Evolutionary conservation across 2,113 vertebrate genomes (phyloP).

Genomic region (Callopanchax toddi): DNA sequence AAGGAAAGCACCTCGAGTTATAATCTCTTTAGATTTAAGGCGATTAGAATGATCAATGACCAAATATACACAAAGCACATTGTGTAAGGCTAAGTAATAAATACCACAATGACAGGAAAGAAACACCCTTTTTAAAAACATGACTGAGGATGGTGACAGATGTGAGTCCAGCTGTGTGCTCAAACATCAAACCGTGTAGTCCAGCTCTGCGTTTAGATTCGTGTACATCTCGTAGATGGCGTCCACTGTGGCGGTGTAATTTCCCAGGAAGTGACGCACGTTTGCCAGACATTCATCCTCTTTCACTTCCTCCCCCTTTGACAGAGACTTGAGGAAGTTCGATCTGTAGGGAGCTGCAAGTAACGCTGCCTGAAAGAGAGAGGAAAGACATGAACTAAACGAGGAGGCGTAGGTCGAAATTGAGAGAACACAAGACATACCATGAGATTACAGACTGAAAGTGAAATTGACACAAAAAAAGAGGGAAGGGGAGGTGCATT

Average conservation of each 20-base stretch:
- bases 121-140: slow-evolving; percentile 10
- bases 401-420: too few species aligned
- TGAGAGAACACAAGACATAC: too few species aligned
- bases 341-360: slow-evolving; percentile 89
- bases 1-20: neutral
- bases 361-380: slow-evolving; percentile 81
- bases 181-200: slow-evolving; percentile 86
- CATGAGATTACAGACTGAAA: too few species aligned
- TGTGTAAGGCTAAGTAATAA: slow-evolving; percentile 49
- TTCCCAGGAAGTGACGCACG: slow-evolving; percentile 86
- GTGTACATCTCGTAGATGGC: slow-evolving; percentile 94
- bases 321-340: slow-evolving; percentile 90
- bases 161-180: neutral
- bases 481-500: too few species aligned
- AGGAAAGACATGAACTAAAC: too few species aligned
- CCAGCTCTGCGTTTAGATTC: slow-evolving; percentile 89
- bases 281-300: slow-evolving; percentile 92
- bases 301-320: slow-evolving; percentile 89
- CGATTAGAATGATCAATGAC: neutral
- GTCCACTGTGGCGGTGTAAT: slow-evolving; percentile 87
- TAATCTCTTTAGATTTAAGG: slow-evolving; percentile 7
- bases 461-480: too few species aligned
- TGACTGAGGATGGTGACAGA: neutral
- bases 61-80: slow-evolving; percentile 7
- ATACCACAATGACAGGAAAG: slow-evolving; percentile 24